A percentile compares a stretch with the other conserved stretches of the same genome.
Conservation (phyloP, 2,113 vertebrate genomes). For the Pithys albifrons region DNA sequence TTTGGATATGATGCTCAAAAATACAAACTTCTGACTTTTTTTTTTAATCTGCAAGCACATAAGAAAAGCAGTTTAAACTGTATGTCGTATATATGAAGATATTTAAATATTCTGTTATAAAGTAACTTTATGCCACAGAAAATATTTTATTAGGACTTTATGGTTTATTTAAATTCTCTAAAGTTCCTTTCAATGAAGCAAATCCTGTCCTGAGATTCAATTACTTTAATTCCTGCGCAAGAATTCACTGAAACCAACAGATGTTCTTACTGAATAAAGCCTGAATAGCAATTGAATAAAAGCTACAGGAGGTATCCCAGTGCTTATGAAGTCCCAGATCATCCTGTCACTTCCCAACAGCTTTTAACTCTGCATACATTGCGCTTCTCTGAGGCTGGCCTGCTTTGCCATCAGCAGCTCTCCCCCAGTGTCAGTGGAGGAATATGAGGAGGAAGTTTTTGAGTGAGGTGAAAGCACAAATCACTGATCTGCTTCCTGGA, state of each 20-base stretch:
- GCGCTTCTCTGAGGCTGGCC: neutral
- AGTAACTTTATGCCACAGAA: slow-evolving; percentile 8
- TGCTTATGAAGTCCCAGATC: slow-evolving; percentile 11
- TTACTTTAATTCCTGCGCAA: slow-evolving; percentile 36
- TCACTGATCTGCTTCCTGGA: neutral
- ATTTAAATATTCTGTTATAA: slow-evolving; percentile 43
- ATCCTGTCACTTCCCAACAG: slow-evolving; percentile 8
- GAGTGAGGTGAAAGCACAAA: neutral
- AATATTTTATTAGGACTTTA: slow-evolving; percentile 37
- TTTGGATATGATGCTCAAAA: slow-evolving; percentile 9
- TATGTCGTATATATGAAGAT: neutral
- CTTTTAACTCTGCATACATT: neutral
- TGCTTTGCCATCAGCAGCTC: neutral
- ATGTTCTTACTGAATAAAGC: slow-evolving; percentile 9
- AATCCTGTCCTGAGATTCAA: slow-evolving; percentile 15
- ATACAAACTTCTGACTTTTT: neutral
- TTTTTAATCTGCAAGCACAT: neutral
- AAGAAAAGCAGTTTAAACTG: neutral
- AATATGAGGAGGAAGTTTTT: neutral
- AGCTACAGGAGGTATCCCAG: neutral
- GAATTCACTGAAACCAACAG: slow-evolving; percentile 36
- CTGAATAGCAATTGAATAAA: slow-evolving; percentile 26
- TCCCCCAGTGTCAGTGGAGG: neutral
- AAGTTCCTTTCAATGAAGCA: slow-evolving; percentile 18
- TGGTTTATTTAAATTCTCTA: slow-evolving; percentile 34